These are phyloP conservation scores for Solea senegalensis DNA, from an alignment of 2,113 vertebrate genomes.

Conservation along the genomic window DNA sequence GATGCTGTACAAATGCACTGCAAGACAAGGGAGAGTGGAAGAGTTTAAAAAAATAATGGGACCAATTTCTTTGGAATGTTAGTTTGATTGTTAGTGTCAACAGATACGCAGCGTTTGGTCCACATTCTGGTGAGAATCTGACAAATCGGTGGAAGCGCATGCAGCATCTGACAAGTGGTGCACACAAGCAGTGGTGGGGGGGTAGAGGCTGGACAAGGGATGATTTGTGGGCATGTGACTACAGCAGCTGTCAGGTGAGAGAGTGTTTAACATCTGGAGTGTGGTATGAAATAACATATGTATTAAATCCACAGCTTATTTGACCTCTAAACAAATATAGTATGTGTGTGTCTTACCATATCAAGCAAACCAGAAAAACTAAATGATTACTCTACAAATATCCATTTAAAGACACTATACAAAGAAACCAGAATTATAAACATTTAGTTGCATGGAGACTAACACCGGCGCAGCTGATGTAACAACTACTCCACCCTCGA, in stretches of 20 bases:
- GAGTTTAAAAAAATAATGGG: background rate
- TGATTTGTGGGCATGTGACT: constrained; percentile 52
- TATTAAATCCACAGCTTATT: constrained; percentile 6
- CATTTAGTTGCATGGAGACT: constrained; percentile 1
- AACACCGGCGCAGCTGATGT: constrained; percentile 50
- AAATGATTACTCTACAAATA: constrained; percentile 16
- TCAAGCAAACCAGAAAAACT: background rate
- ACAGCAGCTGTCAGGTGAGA: constrained; percentile 34
- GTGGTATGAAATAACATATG: constrained; percentile 9
- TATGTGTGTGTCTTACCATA: background rate
- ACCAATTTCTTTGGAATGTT: background rate
- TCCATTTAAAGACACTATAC: background rate
- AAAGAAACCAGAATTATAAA: background rate
- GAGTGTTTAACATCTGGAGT: constrained; percentile 55
- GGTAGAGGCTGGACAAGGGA: constrained; percentile 18
- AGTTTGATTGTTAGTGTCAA: background rate
- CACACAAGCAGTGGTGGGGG: background rate
- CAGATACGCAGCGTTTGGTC: background rate
- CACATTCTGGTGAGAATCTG: constrained; percentile 30
- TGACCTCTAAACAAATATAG: constrained; percentile 1
- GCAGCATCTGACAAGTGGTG: constrained; percentile 15
- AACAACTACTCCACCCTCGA: constrained; percentile 64
- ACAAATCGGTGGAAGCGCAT: constrained; percentile 7
- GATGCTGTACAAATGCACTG: constrained; percentile 6
- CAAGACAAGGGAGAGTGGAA: background rate